Evolutionary conservation across 92 coral and sea anemone species (phyloP).

Genomic region (Actinernus sp.): DNA sequence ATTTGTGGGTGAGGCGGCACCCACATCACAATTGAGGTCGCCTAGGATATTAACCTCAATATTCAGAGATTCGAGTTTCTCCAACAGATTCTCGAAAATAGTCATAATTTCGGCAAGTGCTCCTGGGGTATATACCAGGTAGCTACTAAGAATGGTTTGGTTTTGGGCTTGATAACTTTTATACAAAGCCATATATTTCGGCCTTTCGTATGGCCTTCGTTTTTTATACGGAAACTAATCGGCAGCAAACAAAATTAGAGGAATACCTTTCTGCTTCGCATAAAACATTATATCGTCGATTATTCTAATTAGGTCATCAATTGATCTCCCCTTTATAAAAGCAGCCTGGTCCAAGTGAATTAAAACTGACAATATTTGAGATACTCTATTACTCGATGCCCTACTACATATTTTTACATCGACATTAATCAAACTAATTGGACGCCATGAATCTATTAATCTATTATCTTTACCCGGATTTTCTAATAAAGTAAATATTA

Average conservation of each 20-base stretch:
- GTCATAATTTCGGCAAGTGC: no score
- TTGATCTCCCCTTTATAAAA: slow-evolving; percentile 17
- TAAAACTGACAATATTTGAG: slow-evolving; percentile 5
- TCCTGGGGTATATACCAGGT: no score
- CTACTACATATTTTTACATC: slow-evolving; percentile 37
- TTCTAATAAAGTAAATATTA: slow-evolving; percentile 7
- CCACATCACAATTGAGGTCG: no score
- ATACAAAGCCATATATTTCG: no score
- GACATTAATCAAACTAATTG: slow-evolving; percentile 29
- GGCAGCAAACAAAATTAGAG: slow-evolving; percentile 24
- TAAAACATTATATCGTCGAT: slow-evolving; percentile 2
- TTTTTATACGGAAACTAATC: no score
- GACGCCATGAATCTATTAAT: slow-evolving; percentile 27
- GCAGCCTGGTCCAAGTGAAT: slow-evolving; percentile 23
- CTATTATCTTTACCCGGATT: slow-evolving; percentile 10
- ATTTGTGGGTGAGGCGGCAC: no score
- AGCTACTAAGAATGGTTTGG: no score
- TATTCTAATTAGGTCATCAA: slow-evolving; percentile 3
- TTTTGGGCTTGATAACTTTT: no score
- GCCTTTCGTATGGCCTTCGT: no score
- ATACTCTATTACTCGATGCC: slow-evolving; percentile 13
- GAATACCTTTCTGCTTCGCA: not conserved
- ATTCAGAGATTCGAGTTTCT: no score
- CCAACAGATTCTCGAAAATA: no score
- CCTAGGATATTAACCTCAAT: no score